Evolutionary conservation across 1,140 invertebrate species (phyloP), one percentile per base, ranked within the genome.

Genomic region (Marisa cornuarietis): DNA sequence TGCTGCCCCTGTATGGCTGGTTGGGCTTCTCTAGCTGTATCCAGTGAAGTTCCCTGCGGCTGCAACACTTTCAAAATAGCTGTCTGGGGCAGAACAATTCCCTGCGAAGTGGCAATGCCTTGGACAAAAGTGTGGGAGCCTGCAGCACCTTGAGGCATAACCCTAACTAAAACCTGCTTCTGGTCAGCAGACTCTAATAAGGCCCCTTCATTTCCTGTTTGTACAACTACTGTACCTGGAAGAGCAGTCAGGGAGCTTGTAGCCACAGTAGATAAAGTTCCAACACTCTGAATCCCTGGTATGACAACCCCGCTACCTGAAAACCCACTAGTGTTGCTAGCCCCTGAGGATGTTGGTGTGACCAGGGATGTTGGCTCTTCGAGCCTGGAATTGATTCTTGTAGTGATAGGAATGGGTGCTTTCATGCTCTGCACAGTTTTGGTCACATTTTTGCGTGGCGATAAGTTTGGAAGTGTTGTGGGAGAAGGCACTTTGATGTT

Each of bases 401-500:
- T 73, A 51, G 83, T 77, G 31, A 82, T 82, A 31, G 85, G 81
- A 62, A 88, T 88, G 20, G 87, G 86, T 22, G 76, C 81, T 72
- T 86, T 88, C 69, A 82, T 88, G 42, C 81, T 83, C 62, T 84
- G 83, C 42, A 85, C 85, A 26, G 75, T 79, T 24, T 68, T 76
- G 1, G 84, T 86, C 63, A 87, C 82, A 71, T 83, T 83, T 74
- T 84, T 83, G 16, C 83, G 81, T 58, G 82, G 84, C 10, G 84
- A 83, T 31, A 88, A 79, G n/a, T 83, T 81, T 7, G 87, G 87
- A 69, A 88, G 82, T 13, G 84, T 85, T 13, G 81, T 81, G 22
- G 87, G 84, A 14, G 86, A 83, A 10, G 87, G 85, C n/a, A 88
- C 83, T 82, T 86, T 87, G 49, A 87, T 86, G 75, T 85, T 78